These are phyloP conservation scores for Macrosoma leucophasiata DNA, from an alignment of 2,888 invertebrate genomes.

Conservation along the genomic window DNA sequence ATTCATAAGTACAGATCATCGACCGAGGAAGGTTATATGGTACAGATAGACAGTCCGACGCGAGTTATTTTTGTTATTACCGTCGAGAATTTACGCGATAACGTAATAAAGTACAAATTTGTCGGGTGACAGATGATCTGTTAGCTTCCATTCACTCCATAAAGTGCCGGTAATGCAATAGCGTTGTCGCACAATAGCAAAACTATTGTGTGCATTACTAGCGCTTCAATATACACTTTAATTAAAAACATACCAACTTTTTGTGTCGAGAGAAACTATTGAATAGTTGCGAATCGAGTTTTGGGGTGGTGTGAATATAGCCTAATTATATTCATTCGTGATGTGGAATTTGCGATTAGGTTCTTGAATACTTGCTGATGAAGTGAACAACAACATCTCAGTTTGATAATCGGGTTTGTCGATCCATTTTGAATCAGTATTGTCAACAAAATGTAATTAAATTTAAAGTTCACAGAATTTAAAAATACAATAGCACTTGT, in stretches of 20 bases:
- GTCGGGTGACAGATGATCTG: too few species aligned
- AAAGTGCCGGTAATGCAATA: conserved; percentile 38
- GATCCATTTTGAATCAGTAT: too few species aligned
- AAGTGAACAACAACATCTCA: conserved; percentile 42
- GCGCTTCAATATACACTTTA: conserved; percentile 46
- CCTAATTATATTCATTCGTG: conserved; percentile 44
- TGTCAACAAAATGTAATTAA: too few species aligned
- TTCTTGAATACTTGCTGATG: conserved; percentile 39
- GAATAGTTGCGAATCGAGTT: conserved; percentile 21
- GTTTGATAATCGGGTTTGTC: too few species aligned
- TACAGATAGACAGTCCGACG: too few species aligned
- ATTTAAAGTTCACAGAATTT: too few species aligned
- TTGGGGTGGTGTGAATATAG: conserved; percentile 32
- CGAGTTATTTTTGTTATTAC: too few species aligned
- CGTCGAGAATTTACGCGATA: too few species aligned
- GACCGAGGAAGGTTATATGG: too few species aligned
- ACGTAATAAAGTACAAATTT: too few species aligned
- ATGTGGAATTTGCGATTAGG: conserved; percentile 30
- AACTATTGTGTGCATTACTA: conserved; percentile 43
- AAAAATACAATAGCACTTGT: too few species aligned
- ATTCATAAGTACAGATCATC: too few species aligned
- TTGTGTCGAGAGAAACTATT: conserved; percentile 13
- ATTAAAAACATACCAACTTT: conserved; percentile 38
- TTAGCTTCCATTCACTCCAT: conserved; percentile 30
- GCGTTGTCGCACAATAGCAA: conserved; percentile 44